A percentile compares a stretch with the other conserved stretches of the same genome.
Evolutionary conservation across 2,113 vertebrate genomes (phyloP).

Genomic region (Hemibagrus wyckioides): DNA sequence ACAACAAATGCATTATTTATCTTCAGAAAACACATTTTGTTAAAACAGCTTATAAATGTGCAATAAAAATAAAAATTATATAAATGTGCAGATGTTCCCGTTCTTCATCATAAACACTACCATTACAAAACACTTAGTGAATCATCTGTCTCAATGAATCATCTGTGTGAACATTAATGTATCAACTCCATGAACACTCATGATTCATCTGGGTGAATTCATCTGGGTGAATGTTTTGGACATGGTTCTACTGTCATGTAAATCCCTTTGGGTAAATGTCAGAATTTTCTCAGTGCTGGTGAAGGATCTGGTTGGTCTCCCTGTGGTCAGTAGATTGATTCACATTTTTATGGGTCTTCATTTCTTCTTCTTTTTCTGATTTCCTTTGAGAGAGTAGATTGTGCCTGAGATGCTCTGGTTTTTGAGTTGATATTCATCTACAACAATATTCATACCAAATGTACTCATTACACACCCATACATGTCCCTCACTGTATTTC

Average conservation of each 20-base stretch:
- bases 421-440: background rate
- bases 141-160: background rate
- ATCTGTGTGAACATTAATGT: background rate
- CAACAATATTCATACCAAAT: background rate
- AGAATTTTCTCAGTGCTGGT: background rate
- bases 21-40: too few relatives aligned
- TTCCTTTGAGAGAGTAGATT: conserved; percentile 40
- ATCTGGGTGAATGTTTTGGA: background rate
- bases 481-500: background rate
- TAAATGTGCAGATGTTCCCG: conserved; percentile 11
- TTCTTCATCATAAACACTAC: background rate
- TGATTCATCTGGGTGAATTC: too few relatives aligned
- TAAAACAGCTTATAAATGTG: background rate
- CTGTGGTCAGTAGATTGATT: background rate
- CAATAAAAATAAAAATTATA: background rate
- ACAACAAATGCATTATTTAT: background rate
- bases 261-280: background rate
- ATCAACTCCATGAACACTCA: background rate
- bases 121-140: background rate
- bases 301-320: background rate
- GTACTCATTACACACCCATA: background rate
- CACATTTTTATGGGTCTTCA: conserved; percentile 9
- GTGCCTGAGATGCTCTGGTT: background rate
- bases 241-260: background rate
- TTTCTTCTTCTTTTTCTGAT: conserved; percentile 56